Conservation (phyloP, 2,888 invertebrate species). For the Busseola fusca region DNA sequence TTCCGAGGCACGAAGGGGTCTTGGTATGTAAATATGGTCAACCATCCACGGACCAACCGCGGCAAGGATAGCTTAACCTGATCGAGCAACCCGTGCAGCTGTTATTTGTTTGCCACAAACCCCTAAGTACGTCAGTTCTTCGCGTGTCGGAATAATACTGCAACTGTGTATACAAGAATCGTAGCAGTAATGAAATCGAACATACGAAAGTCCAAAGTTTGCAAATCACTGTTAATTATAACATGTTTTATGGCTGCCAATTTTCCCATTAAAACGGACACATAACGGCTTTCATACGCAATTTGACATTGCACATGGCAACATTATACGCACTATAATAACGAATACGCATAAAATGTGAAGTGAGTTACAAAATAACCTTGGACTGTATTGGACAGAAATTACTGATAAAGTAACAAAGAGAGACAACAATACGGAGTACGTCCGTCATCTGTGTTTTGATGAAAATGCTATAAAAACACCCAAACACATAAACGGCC, state of each 20-base stretch:
- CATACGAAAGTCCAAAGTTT: constrained; percentile 36
- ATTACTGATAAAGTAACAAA: background rate
- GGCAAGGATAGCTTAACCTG: too few relatives aligned
- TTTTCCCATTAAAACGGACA: constrained; percentile 43
- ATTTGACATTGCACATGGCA: constrained; percentile 40
- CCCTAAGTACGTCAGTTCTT: background rate
- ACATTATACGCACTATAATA: constrained; percentile 46
- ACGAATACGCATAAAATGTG: constrained; percentile 27
- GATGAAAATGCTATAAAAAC: constrained; percentile 5
- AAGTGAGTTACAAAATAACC: constrained; percentile 29
- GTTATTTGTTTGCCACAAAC: too few relatives aligned
- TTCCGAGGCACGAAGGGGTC: too few relatives aligned
- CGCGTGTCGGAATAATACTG: background rate
- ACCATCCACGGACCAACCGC: too few relatives aligned
- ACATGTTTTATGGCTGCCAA: constrained; percentile 38
- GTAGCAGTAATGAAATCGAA: constrained; percentile 18
- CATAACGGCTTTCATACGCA: constrained; percentile 41
- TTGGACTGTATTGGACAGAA: constrained; percentile 22
- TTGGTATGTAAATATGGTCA: too few relatives aligned
- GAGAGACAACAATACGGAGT: background rate
- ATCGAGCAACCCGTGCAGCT: too few relatives aligned
- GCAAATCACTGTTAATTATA: constrained; percentile 41
- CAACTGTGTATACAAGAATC: constrained; percentile 9
- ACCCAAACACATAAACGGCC: background rate
- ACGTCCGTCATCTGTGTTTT: background rate